Conservation (phyloP, 2,113 vertebrate genomes). For the Sisor rabdophorus region DNA sequence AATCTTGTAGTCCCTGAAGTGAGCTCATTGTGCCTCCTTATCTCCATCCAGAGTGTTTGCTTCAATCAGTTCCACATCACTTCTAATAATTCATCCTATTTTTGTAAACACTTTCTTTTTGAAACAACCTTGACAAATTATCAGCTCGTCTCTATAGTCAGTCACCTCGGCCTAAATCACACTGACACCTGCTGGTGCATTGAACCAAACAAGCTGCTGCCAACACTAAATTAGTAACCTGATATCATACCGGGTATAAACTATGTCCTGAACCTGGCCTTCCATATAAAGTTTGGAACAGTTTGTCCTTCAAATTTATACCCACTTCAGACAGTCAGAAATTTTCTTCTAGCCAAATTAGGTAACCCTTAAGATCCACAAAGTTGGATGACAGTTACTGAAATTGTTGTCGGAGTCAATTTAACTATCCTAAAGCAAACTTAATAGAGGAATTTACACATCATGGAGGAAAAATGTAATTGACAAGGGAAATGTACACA, state of each 20-base stretch:
- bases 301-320: neutral
- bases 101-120: slow-evolving; percentile 21
- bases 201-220: neutral
- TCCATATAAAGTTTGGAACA: neutral
- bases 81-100: slow-evolving; percentile 13
- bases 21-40: neutral
- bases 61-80: slow-evolving; percentile 21
- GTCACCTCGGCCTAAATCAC: slow-evolving; percentile 45
- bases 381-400: neutral
- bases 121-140: slow-evolving; percentile 41
- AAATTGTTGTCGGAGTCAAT: neutral
- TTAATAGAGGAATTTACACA: no score
- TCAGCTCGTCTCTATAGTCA: neutral
- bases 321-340: neutral
- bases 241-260: neutral
- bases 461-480: no score
- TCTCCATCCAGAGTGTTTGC: neutral
- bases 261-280: neutral
- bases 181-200: slow-evolving; percentile 65
- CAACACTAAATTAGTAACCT: neutral
- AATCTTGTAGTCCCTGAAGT: neutral
- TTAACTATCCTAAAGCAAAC: neutral
- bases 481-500: no score
- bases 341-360: neutral
- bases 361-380: neutral